Conservation (phyloP, 2,113 vertebrate species). For the Ranitomeya variabilis region DNA sequence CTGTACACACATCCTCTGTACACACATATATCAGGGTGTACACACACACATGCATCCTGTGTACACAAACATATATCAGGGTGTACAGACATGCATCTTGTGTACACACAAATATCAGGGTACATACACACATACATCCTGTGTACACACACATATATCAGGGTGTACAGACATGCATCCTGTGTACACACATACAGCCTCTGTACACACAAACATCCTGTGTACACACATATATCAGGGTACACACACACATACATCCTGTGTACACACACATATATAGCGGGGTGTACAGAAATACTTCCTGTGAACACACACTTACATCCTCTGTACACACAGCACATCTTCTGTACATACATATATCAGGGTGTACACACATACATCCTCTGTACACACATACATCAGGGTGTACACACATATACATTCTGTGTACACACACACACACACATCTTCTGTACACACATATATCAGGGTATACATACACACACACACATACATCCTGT, state of each 20-base stretch:
- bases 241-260: too few species aligned
- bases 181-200: background rate
- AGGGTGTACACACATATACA: background rate
- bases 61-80: background rate
- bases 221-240: too few species aligned
- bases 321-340: background rate
- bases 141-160: background rate
- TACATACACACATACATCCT: background rate
- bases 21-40: background rate
- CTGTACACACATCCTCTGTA: background rate
- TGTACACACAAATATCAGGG: background rate
- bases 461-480: too few species aligned
- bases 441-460: background rate
- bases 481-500: too few species aligned
- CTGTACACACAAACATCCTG: background rate
- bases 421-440: too few species aligned
- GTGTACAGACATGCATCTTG: background rate
- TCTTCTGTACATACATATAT: background rate
- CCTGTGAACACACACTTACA: background rate
- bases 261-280: background rate
- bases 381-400: background rate
- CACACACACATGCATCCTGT: background rate
- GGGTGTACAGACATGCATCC: background rate
- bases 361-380: background rate
- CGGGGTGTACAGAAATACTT: too few species aligned